These are phyloP conservation scores for Bombus confusus DNA, from an alignment of 1,140 invertebrate species.

Conservation along the genomic window DNA sequence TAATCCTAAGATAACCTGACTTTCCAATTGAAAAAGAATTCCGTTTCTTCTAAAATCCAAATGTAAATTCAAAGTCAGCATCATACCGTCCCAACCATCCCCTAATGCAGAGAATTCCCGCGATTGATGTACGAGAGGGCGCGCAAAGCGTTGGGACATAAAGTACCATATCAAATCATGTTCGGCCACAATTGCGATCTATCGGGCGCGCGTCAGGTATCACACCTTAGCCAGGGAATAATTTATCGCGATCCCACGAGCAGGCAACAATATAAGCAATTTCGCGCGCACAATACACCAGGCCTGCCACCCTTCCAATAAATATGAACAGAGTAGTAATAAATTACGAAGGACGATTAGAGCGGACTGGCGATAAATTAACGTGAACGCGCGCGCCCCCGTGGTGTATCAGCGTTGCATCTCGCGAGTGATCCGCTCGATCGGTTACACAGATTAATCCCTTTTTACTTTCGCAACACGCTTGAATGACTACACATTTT, in stretches of 20 bases:
- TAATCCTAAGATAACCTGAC: not conserved
- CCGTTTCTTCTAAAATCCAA: not conserved
- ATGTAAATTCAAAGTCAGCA: not conserved
- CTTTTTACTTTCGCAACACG: not conserved
- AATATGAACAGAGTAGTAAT: conserved; percentile 57
- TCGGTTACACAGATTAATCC: conserved; percentile 10
- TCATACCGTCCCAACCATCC: not conserved
- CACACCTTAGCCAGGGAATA: conserved; percentile 38
- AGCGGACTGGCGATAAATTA: conserved; percentile 49
- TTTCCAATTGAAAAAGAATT: not conserved
- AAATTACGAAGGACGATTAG: conserved; percentile 59
- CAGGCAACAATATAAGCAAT: conserved; percentile 52
- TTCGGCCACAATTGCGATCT: conserved; percentile 29
- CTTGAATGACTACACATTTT: not conserved
- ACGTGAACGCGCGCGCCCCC: conserved; percentile 9
- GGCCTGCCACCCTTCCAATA: conserved; percentile 26
- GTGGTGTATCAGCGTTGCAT: conserved; percentile 21
- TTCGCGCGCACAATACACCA: conserved; percentile 38
- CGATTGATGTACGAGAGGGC: not conserved
- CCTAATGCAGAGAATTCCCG: not conserved
- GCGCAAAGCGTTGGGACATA: not conserved
- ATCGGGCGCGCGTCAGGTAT: conserved; percentile 44
- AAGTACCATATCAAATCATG: conserved; percentile 29
- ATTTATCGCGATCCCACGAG: conserved; percentile 35
- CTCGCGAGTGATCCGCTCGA: conserved; percentile 4